phyloP scores from a whole-genome alignment of 2,797 vertebrate genomes.

The Philypnodon macrostomus region DNA sequence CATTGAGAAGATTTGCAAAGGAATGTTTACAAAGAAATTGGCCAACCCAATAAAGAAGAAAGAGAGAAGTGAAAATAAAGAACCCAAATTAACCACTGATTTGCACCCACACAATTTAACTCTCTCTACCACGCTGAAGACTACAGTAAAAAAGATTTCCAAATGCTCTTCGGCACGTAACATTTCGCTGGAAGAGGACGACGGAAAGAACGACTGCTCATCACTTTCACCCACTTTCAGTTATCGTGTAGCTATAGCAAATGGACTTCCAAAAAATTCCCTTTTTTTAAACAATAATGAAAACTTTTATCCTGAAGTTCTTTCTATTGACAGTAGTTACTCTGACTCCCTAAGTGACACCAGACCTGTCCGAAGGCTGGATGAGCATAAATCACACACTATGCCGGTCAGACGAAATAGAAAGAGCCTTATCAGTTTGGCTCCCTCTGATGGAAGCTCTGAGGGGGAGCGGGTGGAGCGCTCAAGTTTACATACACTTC shows the following conservation, averaged over 20 bases:
- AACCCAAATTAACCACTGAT: constrained; percentile 81
- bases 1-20: constrained; percentile 96
- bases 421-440: constrained; percentile 95
- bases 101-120: constrained; percentile 83
- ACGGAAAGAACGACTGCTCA: constrained; percentile 86
- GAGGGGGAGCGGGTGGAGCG: constrained; percentile 91
- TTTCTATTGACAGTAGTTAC: constrained; percentile 87
- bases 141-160: constrained; percentile 91
- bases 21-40: constrained; percentile 99
- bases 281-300: constrained; percentile 83
- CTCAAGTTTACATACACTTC: constrained; percentile 85
- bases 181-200: constrained; percentile 86
- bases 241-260: constrained; percentile 96
- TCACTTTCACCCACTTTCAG: constrained; percentile 95
- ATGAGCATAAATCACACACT: constrained; percentile 80
- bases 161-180: constrained; percentile 92
- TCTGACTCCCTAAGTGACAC: constrained; percentile 87
- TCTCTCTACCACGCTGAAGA: constrained; percentile 91
- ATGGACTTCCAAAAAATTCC: constrained; percentile 87
- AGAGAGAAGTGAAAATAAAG: constrained; percentile 86
- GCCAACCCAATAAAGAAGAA: constrained; percentile 92
- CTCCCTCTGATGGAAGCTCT: constrained; percentile 94
- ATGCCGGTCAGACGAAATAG: constrained; percentile 97
- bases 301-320: constrained; percentile 81
- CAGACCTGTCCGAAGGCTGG: constrained; percentile 80